Evolutionary conservation across 2,797 vertebrate species (phyloP), one percentile per base, ranked within the genome.

Genomic region (Ceryle rudis): DNA sequence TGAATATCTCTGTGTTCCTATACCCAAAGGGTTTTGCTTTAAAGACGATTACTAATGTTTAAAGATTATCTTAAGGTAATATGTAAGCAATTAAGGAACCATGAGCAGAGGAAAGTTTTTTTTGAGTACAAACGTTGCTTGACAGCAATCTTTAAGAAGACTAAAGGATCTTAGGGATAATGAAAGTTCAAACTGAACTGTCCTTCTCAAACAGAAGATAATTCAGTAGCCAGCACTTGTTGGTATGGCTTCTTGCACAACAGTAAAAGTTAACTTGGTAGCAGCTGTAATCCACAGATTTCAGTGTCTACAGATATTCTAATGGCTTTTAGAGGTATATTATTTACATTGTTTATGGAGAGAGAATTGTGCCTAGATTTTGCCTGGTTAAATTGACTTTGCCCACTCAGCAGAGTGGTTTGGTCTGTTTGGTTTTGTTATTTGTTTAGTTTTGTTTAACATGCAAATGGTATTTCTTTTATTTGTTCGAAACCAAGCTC

Each of bases 11-110:
- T 67, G 16, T 83, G 65, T 62, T 90, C 46, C 51, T 91, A 35
- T 80, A 77, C 93, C 86, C 94, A 92, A 87, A 95, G 75, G 88
- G 33, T 23, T 94, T 97, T 90, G 33, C 73, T 95, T 92, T 96
- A 95, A 85, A 94, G 91, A 91, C 95, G 91, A 96, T 97, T 96
- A 94, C 29, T 44, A 77, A 77, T 85, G 78, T 86, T 95, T 94
- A 91, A 94, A 86, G 85, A 89, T 95, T 95, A 94, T 92, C 42
- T 90, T 87, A 81, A 88, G 51, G 66, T 92, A 95, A 92, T 94
- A 93, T 19, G 26, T 86, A 78, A 86, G 89, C 79, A 95, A 96
- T 95, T 96, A 95, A 69, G 77, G 28, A 97, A 78, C n/a, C 8
- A 60, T 6, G n/a, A 82, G 49, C 49, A 81, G 42, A 87, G 65